Evolutionary conservation across 2,888 invertebrate genomes (phyloP).

Genomic region (Amiota minor): DNA sequence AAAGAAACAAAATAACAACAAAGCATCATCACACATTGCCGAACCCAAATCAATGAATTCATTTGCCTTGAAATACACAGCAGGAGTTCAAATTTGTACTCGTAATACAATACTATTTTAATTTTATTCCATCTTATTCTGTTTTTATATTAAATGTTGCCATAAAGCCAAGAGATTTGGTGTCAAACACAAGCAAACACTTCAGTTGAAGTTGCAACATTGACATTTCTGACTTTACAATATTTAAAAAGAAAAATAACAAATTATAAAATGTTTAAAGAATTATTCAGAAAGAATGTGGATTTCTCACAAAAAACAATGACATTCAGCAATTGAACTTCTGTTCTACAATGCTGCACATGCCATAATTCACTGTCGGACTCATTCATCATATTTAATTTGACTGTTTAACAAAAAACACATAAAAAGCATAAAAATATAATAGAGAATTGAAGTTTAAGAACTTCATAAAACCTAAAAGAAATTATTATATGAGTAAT

Average conservation of each 20-base stretch:
- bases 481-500: no score
- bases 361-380: constrained; percentile 51
- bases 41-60: background rate
- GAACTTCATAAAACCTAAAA: no score
- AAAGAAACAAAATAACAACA: background rate
- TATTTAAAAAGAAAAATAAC: no score
- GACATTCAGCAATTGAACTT: background rate
- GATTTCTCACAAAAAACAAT: no score
- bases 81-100: constrained; percentile 23
- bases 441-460: background rate
- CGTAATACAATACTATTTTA: background rate
- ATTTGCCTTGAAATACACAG: constrained; percentile 19
- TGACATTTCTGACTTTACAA: no score
- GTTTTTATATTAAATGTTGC: background rate
- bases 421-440: constrained; percentile 27
- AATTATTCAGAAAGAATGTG: no score
- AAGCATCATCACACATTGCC: background rate
- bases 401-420: constrained; percentile 29
- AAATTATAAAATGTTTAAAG: no score
- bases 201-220: no score
- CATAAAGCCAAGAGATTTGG: background rate
- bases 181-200: background rate
- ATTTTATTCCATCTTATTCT: no score
- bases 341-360: background rate
- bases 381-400: constrained; percentile 61